Evolutionary conservation across 2,797 vertebrate genomes (phyloP), one percentile per base, ranked within the genome.

Genomic region (Chelon auratus): DNA sequence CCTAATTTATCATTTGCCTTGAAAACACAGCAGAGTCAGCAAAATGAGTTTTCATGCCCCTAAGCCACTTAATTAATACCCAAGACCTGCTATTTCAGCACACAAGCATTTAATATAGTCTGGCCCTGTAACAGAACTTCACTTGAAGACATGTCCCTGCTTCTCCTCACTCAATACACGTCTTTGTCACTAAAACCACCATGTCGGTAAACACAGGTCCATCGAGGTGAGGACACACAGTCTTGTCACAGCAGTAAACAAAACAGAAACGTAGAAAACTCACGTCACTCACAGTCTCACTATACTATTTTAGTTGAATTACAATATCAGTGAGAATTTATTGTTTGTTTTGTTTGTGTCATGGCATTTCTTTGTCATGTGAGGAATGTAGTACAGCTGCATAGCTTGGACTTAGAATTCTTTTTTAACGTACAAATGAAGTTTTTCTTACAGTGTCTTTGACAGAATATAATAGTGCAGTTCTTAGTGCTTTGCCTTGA

Each of bases 11-110:
- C 33, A n/a, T 24, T 50, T 80, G 17, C 61, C 64, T 72, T 61
- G 8, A 66, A 77, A 67, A 80, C 26, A 73, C 72, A 64, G 68
- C 63, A 58, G 66, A 75, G 66, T 68, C 52, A 56, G 48, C 50
- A 68, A 75, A 68, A 78, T 78, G 10, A 67, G 71, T 78, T 84
- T 62, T 61, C 42, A 24, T 70, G 53, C 51, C 64, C 51, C 62
- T 42, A 45, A 55, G 68, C 33, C 0, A 56, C 62, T 43, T 18
- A 10, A 57, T 72, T 77, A 72, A 56, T 60, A 68, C 17, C 43
- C 18, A 36, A 26, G 60, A 18, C 39, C 54, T 47, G 52, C 42
- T 52, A 47, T 71, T 69, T 47, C 50, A 68, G n/a, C 51, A 62
- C 47, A 54, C 10, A 17, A 12, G 52, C 48, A 53, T 72, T 75